These are phyloP conservation scores for Cololabis saira DNA, from an alignment of 2,113 vertebrate species.

Conservation along the genomic window DNA sequence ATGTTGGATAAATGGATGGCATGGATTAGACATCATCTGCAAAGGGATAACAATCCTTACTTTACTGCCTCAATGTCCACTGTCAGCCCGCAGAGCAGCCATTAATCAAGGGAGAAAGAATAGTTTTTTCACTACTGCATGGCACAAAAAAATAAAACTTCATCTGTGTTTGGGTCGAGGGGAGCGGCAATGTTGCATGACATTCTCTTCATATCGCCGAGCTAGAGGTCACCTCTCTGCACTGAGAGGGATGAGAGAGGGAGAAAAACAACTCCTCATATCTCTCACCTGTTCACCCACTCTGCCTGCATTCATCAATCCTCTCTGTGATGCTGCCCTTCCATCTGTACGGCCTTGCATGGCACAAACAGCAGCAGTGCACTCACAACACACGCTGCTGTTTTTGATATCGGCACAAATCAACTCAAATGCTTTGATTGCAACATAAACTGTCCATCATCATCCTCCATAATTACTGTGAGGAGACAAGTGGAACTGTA, in stretches of 20 bases:
- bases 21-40: slow-evolving; percentile 27
- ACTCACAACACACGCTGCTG: slow-evolving; percentile 3
- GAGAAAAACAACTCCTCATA: slow-evolving; percentile 46
- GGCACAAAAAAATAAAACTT: slow-evolving; percentile 69
- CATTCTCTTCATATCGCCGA: slow-evolving; percentile 76
- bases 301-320: slow-evolving; percentile 60
- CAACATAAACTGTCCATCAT: slow-evolving; percentile 11
- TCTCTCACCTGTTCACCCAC: slow-evolving; percentile 64
- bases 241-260: slow-evolving; percentile 28
- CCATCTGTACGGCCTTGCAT: slow-evolving; percentile 33
- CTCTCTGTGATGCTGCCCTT: slow-evolving; percentile 28
- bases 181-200: slow-evolving; percentile 74
- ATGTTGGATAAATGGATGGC: slow-evolving; percentile 57
- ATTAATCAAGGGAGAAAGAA: slow-evolving; percentile 66
- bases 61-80: slow-evolving; percentile 37
- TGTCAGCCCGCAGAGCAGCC: slow-evolving; percentile 36
- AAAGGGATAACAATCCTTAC: slow-evolving; percentile 34
- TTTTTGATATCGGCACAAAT: slow-evolving; percentile 26
- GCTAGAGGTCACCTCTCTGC: slow-evolving; percentile 75
- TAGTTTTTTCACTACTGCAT: slow-evolving; percentile 62
- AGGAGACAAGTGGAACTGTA: not conserved
- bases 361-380: slow-evolving; percentile 14
- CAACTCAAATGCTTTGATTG: slow-evolving; percentile 19
- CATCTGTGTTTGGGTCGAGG: slow-evolving; percentile 57
- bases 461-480: slow-evolving; percentile 4